Evolutionary conservation across 2,113 vertebrate genomes (phyloP).

Genomic region (Formicarius rufipectus): DNA sequence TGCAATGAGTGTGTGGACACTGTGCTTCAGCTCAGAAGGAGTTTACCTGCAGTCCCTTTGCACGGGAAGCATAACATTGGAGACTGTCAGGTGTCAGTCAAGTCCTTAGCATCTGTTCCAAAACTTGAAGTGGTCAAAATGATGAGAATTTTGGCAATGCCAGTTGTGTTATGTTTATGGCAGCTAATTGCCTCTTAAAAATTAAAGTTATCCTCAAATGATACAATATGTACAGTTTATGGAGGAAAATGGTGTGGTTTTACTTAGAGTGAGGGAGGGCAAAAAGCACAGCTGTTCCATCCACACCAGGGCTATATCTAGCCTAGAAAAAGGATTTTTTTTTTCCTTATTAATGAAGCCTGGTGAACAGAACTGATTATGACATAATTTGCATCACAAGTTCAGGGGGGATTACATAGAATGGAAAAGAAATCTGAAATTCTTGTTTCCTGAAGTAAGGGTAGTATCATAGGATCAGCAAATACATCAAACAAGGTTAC

Average conservation of each 20-base stretch:
- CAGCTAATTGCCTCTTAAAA: neutral
- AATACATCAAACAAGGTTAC: neutral
- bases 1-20: rapidly evolving
- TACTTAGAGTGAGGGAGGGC: neutral
- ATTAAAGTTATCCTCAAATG: neutral
- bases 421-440: neutral
- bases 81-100: neutral
- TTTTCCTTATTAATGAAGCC: neutral
- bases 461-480: neutral
- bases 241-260: neutral
- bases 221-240: neutral
- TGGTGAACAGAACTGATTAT: neutral
- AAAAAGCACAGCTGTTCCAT: neutral
- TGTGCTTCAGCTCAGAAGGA: neutral
- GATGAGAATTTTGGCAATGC: neutral
- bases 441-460: neutral
- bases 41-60: neutral
- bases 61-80: neutral
- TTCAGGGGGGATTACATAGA: neutral
- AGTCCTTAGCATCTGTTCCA: neutral
- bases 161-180: neutral
- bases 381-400: neutral
- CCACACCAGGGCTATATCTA: neutral
- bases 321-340: neutral
- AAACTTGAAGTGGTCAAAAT: neutral